Evolutionary conservation across 2,113 vertebrate genomes (phyloP).

Genomic region (Phaethon lepturus): DNA sequence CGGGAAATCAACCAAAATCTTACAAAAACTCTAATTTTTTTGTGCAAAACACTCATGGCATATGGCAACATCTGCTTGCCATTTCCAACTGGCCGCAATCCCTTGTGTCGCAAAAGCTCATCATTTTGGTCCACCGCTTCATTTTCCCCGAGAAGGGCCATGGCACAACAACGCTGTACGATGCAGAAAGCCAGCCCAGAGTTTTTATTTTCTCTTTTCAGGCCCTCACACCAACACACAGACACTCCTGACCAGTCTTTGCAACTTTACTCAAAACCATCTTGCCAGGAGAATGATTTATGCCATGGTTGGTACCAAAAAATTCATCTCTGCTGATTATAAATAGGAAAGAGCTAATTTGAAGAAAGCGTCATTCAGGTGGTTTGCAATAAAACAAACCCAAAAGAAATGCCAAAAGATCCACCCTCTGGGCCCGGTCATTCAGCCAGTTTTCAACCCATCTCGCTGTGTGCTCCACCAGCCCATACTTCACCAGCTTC

Average conservation of each 20-base stretch:
- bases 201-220: neutral
- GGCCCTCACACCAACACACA: accelerated
- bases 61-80: neutral
- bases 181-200: neutral
- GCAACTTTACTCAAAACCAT: neutral
- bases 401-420: neutral
- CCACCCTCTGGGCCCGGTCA: too few species aligned
- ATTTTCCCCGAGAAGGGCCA: neutral
- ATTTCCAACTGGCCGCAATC: neutral
- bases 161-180: accelerated
- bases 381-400: neutral
- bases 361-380: neutral
- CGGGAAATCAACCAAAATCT: neutral
- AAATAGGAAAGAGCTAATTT: neutral
- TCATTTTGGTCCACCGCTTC: accelerated
- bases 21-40: neutral
- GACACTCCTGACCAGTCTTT: neutral
- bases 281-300: neutral
- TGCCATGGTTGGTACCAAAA: accelerated
- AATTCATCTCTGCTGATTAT: neutral
- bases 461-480: neutral
- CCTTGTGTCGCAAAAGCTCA: neutral
- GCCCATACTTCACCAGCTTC: neutral
- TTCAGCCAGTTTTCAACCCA: neutral
- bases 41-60: neutral